Evolutionary conservation across 2,888 invertebrate species (phyloP).

Genomic region (Acronicta psi): DNA sequence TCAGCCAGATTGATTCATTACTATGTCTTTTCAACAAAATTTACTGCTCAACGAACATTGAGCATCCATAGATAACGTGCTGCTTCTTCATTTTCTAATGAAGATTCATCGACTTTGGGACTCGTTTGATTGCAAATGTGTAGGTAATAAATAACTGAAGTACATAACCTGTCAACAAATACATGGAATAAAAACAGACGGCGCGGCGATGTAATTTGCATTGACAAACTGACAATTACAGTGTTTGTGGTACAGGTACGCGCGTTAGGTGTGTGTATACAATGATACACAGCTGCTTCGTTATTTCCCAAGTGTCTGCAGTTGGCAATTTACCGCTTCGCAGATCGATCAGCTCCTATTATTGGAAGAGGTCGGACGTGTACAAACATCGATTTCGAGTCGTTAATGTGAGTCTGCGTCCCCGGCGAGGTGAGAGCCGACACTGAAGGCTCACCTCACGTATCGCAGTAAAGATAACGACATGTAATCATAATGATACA

Average conservation of each 20-base stretch:
- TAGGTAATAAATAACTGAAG: constrained; percentile 41
- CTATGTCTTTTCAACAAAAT: constrained; percentile 73
- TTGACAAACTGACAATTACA: constrained; percentile 78
- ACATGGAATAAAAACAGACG: constrained; percentile 50
- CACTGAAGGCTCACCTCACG: constrained; percentile 82
- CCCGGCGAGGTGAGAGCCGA: constrained; percentile 78
- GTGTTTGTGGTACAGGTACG: constrained; percentile 65
- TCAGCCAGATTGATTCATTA: constrained; percentile 85
- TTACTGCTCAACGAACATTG: constrained; percentile 66
- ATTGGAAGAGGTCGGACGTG: constrained; percentile 88
- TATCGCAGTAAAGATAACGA: constrained; percentile 78
- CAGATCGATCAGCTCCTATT: constrained; percentile 86
- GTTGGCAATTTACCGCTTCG: constrained; percentile 83
- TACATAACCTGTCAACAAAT: constrained; percentile 34
- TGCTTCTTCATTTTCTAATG: constrained; percentile 68
- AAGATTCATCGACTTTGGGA: constrained; percentile 64
- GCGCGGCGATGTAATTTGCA: constrained; percentile 59
- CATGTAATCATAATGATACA: constrained; percentile 80
- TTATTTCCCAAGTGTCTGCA: constrained; percentile 81
- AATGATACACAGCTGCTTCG: constrained; percentile 77
- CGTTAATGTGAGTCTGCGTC: constrained; percentile 82
- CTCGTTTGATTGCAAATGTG: constrained; percentile 32
- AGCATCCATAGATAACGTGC: constrained; percentile 57
- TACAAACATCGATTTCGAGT: constrained; percentile 88
- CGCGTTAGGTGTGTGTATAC: constrained; percentile 64